Base-by-base conservation (phyloP, 2,797 vertebrate species). In the Sebastes aleutianus region DNA sequence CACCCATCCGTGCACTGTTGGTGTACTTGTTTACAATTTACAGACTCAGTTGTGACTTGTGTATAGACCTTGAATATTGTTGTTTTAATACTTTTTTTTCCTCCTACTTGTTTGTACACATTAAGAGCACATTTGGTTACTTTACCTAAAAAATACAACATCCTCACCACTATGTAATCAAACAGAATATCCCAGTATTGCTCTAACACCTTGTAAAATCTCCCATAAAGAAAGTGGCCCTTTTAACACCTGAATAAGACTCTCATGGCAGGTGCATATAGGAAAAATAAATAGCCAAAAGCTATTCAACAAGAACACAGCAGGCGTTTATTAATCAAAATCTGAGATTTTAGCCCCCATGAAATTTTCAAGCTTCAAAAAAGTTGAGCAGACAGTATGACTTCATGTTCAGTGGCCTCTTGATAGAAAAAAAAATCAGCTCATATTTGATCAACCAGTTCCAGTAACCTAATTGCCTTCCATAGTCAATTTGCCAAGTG, bases 391-490 rank as follows among this genome's bases (percentile, higher is more conserved):
- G 18, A 6, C 10, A 47, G 65, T n/a, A 16, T 39, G 57, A 62
- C 24, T 66, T 76, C 20, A 36, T 54, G 68, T 69, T 75, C 31
- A 26, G n/a, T 18, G n/a, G 43, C 58, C 54, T 66, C 58, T 14
- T 18, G 78, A 72, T 6, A 63, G 8, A 54, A 26, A 27, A 54
- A 26, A 31, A 39, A 39, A 43, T 14, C 14, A 66, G 18, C 22
- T 77, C 53, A 67, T 70, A 78, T 73, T 50, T 61, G 57, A 87
- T 79, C 57, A 61, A n/a, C 27, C 70, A 69, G 62, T 62, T 81
- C 53, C 36, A 56, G 84, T 54, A 71, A 78, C 29, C 70, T 78
- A 88, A 84, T 74, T 53, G 78, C 86, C 87, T 87, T 80, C 82
- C 36, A 20, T 39, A 80, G 84, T 82, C 66, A 64, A 75, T 88